Evolutionary conservation across 64 coral and sea anemone genomes (phyloP).

Genomic region (Montipora sp.): DNA sequence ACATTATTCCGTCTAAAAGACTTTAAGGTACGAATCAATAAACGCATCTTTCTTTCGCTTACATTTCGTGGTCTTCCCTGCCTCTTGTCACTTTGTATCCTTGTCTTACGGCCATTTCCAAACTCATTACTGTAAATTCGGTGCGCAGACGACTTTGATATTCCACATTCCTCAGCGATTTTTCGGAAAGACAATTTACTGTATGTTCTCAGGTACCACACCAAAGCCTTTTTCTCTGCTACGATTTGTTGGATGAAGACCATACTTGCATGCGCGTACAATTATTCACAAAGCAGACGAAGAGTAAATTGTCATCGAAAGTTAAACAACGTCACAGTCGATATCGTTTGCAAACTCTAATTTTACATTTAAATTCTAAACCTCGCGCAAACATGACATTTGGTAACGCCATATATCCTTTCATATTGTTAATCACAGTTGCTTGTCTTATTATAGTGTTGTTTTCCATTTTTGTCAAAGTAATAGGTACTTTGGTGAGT

Average conservation of each 20-base stretch:
- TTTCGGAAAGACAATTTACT: neutral
- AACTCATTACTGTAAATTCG: neutral
- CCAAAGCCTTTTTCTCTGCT: neutral
- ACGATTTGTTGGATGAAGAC: neutral
- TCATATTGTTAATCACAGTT: neutral
- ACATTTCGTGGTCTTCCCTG: neutral
- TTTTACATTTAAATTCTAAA: neutral
- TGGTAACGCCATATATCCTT: neutral
- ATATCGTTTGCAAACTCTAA: too few relatives aligned
- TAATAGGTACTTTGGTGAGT: neutral
- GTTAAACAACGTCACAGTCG: too few relatives aligned
- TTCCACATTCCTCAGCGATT: slow-evolving; percentile 6
- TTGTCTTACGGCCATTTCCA: neutral
- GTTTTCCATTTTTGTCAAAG: neutral
- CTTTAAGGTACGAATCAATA: neutral
- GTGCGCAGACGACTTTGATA: neutral
- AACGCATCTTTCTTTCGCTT: neutral
- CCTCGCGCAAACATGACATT: neutral
- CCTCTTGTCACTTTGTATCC: neutral
- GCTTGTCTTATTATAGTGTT: neutral
- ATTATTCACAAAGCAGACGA: too few relatives aligned
- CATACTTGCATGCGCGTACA: neutral
- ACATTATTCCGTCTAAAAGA: neutral
- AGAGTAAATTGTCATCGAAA: too few relatives aligned
- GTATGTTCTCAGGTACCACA: neutral